Conservation (phyloP, 2,113 vertebrate species). For the Gobiocypris rarus region DNA sequence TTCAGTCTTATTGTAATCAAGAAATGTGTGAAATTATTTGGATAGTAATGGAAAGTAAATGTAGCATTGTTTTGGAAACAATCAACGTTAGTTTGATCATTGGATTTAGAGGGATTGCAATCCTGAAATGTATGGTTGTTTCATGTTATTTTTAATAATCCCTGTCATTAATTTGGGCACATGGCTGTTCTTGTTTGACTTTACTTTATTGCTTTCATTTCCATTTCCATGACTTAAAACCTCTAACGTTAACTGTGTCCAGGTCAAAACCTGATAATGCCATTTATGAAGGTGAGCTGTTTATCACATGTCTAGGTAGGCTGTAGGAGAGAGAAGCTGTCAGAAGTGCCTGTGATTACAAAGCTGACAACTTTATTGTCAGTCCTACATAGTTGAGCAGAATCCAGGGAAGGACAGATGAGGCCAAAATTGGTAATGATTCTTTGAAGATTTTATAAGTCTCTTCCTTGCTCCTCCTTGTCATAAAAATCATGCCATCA, state of each 20-base stretch:
- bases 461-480: conserved; percentile 22
- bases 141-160: neutral
- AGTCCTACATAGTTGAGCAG: conserved; percentile 30
- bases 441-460: neutral
- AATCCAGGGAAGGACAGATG: conserved; percentile 29
- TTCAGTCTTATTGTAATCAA: neutral
- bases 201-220: neutral
- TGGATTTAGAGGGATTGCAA: neutral
- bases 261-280: neutral
- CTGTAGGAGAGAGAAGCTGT: neutral
- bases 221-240: neutral
- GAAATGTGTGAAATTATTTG: neutral
- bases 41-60: neutral
- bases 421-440: conserved; percentile 31
- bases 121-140: neutral
- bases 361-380: conserved; percentile 31
- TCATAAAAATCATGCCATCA: conserved; percentile 13
- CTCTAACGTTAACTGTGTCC: neutral
- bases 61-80: neutral
- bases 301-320: conserved; percentile 21
- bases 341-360: conserved; percentile 10
- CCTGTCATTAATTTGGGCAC: neutral
- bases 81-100: neutral
- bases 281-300: conserved; percentile 7
- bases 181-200: neutral